These are phyloP conservation scores for Glyptemys insculpta DNA, from an alignment of 2,797 vertebrate species.

Conservation along the genomic window DNA sequence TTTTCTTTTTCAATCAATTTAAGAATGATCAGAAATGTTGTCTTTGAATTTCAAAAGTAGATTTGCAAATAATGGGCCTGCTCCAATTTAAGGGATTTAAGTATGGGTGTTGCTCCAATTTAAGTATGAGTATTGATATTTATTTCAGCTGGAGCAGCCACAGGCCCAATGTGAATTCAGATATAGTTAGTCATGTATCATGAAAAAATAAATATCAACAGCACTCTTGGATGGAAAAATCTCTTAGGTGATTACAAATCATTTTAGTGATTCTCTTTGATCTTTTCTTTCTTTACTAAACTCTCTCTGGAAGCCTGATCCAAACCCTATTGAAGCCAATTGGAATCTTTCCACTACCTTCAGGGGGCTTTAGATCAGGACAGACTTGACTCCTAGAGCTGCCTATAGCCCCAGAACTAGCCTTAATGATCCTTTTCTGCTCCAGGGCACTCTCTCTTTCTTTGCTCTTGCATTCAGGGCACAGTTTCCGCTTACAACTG, in stretches of 20 bases:
- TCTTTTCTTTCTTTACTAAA: neutral
- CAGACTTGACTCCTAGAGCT: neutral
- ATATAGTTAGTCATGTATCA: accelerated
- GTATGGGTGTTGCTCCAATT: neutral
- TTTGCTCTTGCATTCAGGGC: neutral
- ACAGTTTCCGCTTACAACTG: accelerated
- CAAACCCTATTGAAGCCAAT: neutral
- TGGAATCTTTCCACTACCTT: neutral
- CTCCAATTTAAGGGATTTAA: neutral
- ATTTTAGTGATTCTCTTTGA: accelerated
- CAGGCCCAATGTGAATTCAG: neutral
- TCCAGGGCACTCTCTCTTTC: accelerated
- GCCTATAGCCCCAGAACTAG: neutral
- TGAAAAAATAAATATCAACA: neutral
- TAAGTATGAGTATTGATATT: neutral
- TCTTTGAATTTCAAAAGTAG: neutral
- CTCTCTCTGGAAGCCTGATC: neutral
- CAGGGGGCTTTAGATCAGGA: neutral
- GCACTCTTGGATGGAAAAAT: accelerated
- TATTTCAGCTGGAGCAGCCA: neutral
- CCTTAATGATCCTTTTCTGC: neutral
- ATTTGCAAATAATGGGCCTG: neutral
- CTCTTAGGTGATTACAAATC: neutral
- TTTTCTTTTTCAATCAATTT: neutral
- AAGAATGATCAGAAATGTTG: accelerated